A percentile compares a stretch with the other conserved stretches of the same genome.
These are phyloP conservation scores for Ambastaia sidthimunki DNA, from an alignment of 2,797 vertebrate species.

Conservation along the genomic window DNA sequence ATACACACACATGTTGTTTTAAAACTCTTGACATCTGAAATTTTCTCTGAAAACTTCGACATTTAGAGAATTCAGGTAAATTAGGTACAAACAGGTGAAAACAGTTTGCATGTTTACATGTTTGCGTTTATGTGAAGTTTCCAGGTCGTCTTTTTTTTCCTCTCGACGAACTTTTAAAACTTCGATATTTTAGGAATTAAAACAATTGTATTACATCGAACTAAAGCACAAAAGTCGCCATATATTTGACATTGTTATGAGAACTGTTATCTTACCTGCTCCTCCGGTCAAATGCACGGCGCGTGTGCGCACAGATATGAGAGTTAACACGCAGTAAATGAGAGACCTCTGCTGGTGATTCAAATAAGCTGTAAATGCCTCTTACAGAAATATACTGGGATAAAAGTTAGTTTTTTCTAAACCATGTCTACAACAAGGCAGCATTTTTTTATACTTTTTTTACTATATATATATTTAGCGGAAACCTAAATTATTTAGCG, in stretches of 20 bases:
- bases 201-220: not conserved
- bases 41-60: not conserved
- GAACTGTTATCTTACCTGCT: not conserved
- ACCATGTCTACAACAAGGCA: too few species aligned
- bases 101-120: too few species aligned
- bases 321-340: not conserved
- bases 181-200: too few species aligned
- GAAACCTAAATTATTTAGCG: too few species aligned
- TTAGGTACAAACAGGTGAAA: too few species aligned
- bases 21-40: not conserved
- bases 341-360: constrained; percentile 51
- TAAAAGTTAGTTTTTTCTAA: too few species aligned
- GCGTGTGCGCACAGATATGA: not conserved
- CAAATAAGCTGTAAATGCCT: not conserved
- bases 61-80: not conserved
- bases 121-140: not conserved
- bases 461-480: too few species aligned
- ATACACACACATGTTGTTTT: too few species aligned
- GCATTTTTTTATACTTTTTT: too few species aligned
- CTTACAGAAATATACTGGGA: too few species aligned
- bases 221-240: not conserved
- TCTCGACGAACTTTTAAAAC: too few species aligned
- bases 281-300: constrained; percentile 4
- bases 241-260: not conserved
- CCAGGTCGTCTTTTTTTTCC: not conserved